A percentile compares a stretch with the other conserved stretches of the same genome.
Conservation (phyloP, 92 coral and sea anemone genomes). For the Anthopleura xanthogrammica region DNA sequence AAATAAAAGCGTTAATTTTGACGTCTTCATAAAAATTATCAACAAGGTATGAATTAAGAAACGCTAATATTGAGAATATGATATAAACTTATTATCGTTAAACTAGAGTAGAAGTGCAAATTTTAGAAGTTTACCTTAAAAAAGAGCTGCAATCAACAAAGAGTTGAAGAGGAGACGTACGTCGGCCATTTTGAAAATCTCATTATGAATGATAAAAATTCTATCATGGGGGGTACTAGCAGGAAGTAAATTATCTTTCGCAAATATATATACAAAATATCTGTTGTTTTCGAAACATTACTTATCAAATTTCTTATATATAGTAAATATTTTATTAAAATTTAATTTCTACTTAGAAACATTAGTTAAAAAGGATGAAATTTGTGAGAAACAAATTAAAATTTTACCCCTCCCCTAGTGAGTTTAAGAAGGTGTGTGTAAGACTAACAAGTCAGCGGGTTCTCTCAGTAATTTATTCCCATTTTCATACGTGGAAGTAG, state of each 20-base stretch:
- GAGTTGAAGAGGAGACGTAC: neutral
- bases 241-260: neutral
- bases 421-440: neutral
- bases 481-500: neutral
- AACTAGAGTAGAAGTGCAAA: no score
- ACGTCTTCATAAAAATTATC: no score
- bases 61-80: no score
- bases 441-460: neutral
- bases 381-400: neutral
- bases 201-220: neutral
- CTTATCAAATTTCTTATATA: neutral
- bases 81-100: no score
- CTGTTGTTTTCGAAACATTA: neutral
- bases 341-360: neutral
- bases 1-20: no score
- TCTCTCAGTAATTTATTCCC: neutral
- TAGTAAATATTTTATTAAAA: neutral
- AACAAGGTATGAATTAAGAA: no score
- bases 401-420: neutral
- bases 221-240: neutral
- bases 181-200: slow-evolving; percentile 1
- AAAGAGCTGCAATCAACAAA: no score
- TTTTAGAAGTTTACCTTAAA: no score
- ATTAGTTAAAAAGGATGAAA: neutral
- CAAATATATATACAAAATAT: neutral